phyloP scores from a whole-genome alignment of 2,888 invertebrate genomes.

The Stenotaenia linearis region DNA sequence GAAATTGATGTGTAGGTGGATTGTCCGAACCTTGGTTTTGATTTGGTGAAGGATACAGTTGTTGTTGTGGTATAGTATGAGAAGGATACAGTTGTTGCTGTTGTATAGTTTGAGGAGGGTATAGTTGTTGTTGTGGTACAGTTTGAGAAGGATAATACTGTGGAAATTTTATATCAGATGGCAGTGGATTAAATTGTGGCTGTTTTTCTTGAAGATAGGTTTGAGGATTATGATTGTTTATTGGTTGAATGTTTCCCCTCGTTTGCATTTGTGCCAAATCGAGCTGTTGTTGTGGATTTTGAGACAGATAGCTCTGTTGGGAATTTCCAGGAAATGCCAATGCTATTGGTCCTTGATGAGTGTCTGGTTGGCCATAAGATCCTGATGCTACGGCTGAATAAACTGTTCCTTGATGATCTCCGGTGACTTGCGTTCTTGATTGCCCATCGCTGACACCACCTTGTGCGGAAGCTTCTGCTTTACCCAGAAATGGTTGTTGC shows the following conservation, averaged over 20 bases:
- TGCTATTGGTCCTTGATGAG: slow-evolving; percentile 14
- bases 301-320: neutral
- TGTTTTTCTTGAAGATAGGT: neutral
- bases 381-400: slow-evolving; percentile 27
- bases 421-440: slow-evolving; percentile 28
- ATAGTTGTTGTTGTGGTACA: too few relatives aligned
- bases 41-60: too few relatives aligned
- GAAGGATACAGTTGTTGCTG: neutral
- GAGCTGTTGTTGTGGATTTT: neutral
- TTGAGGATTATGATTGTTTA: neutral
- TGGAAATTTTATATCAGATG: neutral
- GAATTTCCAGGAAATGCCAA: slow-evolving; percentile 4
- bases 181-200: neutral
- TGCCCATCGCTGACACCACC: slow-evolving; percentile 28
- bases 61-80: neutral
- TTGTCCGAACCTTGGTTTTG: too few relatives aligned
- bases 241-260: neutral
- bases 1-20: neutral
- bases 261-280: neutral
- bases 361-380: slow-evolving; percentile 22
- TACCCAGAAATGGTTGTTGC: neutral
- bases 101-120: too few relatives aligned
- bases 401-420: neutral
- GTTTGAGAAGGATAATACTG: neutral
- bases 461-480: slow-evolving; percentile 14